Conservation (phyloP, 2,888 invertebrate genomes). For the Tethea ocularis region DNA sequence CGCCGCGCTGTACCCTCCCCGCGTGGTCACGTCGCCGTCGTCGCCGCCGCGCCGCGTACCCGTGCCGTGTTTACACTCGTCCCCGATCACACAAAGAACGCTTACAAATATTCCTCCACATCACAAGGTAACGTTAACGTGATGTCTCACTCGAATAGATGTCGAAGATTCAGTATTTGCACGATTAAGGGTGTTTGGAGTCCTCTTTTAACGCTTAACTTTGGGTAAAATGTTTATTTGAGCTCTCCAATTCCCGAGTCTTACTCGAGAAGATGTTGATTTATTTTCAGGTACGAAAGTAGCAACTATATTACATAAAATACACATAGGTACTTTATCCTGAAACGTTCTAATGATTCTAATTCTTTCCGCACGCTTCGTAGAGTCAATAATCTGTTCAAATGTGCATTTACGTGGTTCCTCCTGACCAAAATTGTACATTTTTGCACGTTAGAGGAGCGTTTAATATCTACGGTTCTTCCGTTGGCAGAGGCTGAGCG, state of each 20-base stretch:
- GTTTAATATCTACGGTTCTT: conserved; percentile 53
- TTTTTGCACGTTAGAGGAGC: conserved; percentile 29
- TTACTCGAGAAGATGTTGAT: conserved; percentile 14
- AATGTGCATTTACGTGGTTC: not conserved
- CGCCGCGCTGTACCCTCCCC: conserved; percentile 43
- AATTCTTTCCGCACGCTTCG: not conserved
- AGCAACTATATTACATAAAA: not conserved
- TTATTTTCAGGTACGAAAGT: not conserved
- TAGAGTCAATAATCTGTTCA: not conserved
- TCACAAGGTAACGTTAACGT: conserved; percentile 58
- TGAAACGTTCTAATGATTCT: not conserved
- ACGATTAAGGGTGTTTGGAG: conserved; percentile 63
- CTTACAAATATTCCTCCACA: conserved; percentile 71
- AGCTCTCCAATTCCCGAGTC: conserved; percentile 32
- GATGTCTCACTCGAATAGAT: conserved; percentile 56
- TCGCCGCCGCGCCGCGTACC: conserved; percentile 48
- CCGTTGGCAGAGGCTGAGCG: conserved; percentile 55
- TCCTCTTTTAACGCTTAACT: conserved; percentile 54
- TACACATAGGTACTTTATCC: not conserved
- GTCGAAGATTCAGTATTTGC: conserved; percentile 64
- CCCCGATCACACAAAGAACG: conserved; percentile 70
- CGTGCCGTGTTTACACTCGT: conserved; percentile 76
- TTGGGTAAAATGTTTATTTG: conserved; percentile 54
- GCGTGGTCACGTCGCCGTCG: conserved; percentile 31
- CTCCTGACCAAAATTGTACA: conserved; percentile 15